phyloP scores from a whole-genome alignment of 2,888 invertebrate genomes.

The Apamea monoglypha region DNA sequence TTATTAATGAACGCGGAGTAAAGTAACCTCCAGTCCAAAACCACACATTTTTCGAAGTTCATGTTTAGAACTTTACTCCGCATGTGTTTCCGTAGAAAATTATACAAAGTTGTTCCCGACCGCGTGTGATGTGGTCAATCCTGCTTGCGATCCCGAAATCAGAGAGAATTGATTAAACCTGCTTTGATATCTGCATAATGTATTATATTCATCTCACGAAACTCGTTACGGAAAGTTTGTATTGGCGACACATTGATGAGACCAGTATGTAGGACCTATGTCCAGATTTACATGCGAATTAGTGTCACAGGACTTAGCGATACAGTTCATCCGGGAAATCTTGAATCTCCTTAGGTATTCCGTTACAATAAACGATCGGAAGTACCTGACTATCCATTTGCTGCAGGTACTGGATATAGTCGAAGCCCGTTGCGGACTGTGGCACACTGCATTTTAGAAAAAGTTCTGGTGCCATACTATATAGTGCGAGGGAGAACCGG shows the following conservation, averaged over 20 bases:
- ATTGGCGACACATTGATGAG: neutral
- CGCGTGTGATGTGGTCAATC: conserved; percentile 11
- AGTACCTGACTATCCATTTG: no score
- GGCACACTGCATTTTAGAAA: neutral
- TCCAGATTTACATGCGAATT: neutral
- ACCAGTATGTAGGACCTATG: neutral
- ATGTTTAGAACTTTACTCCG: neutral
- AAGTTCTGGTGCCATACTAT: neutral
- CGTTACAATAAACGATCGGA: neutral
- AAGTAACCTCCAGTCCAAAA: neutral
- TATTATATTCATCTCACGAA: neutral
- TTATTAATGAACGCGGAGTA: neutral
- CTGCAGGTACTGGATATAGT: neutral
- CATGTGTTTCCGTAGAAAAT: neutral
- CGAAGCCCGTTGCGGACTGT: no score
- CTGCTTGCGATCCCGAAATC: neutral
- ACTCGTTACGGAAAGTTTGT: neutral
- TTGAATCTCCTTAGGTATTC: neutral
- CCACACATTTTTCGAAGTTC: neutral
- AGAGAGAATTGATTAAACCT: conserved; percentile 14
- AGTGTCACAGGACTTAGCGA: neutral
- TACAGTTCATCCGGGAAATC: neutral
- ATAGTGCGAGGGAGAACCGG: no score
- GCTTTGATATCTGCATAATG: neutral
- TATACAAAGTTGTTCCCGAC: neutral